Conservation (phyloP, 2,113 vertebrate genomes). For the Corythaeola cristata region DNA sequence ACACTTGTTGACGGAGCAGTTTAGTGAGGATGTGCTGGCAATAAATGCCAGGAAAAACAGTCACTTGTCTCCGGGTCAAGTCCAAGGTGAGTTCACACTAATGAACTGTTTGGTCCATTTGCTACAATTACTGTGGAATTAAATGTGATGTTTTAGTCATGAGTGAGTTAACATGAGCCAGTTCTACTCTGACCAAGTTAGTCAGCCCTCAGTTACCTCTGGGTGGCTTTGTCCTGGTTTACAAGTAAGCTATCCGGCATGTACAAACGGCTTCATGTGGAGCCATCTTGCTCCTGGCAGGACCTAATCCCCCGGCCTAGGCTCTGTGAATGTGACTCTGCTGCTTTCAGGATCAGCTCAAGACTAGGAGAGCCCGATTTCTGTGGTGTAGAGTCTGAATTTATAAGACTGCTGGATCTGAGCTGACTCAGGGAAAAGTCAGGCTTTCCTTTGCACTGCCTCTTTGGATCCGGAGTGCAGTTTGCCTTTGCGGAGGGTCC, state of each 20-base stretch:
- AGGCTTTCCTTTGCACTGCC: not conserved
- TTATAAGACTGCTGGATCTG: not conserved
- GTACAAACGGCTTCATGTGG: not conserved
- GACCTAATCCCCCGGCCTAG: not conserved
- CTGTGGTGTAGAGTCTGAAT: slow-evolving; percentile 3
- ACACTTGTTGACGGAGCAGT: slow-evolving; percentile 24
- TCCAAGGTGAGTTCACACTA: slow-evolving; percentile 58
- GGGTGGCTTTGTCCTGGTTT: slow-evolving; percentile 52
- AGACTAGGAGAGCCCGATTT: not conserved
- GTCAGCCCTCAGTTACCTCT: slow-evolving; percentile 45
- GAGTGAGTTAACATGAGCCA: not conserved
- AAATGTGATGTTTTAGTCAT: not conserved
- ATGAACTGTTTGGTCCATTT: not conserved
- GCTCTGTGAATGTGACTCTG: slow-evolving; percentile 1
- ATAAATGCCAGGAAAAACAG: slow-evolving; percentile 44
- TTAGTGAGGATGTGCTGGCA: slow-evolving; percentile 11
- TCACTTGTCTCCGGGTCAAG: slow-evolving; percentile 42
- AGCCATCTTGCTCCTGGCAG: slow-evolving; percentile 4
- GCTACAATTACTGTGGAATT: slow-evolving; percentile 19
- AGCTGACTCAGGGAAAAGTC: not conserved
- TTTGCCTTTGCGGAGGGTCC: not conserved
- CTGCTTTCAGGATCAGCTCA: slow-evolving; percentile 19
- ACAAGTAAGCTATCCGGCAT: not conserved
- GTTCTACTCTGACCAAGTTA: not conserved
- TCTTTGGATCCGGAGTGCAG: not conserved